Base-by-base conservation (phyloP, 2,888 invertebrate species). In the Nasonovia ribisnigri region DNA sequence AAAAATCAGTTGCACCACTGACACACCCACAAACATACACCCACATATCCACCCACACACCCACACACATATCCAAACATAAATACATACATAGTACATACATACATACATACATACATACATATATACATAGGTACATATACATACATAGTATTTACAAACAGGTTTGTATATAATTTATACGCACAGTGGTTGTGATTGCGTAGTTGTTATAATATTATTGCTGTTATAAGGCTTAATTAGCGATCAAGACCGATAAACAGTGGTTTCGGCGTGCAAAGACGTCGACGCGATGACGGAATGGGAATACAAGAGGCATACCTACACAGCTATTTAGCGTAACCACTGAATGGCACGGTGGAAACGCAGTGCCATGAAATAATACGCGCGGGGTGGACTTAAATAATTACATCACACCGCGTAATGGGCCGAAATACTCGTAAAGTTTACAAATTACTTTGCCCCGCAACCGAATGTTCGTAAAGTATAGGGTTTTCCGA, bases 401-500 rank as follows among this genome's bases (percentile, higher is more conserved):
- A 48, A 84, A 93, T 89, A 93, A 90, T 90, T 84, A 92, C 88
- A 84, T 88, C 84, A 46, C 92, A 54, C 92, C 84, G 84, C 88
- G 88, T 43, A 93, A 93, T 36, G 93, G 86, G 77, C 51, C 84
- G 46, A 42, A 92, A 88, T 57, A 84, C 57, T 84, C 88, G 89
- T 89, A 60, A 84, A 90, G 89, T 93, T 84, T 93, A 86, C 89
- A 93, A 93, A 90, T 90, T 93, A 60, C 93, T 90, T 86, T 60
- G 48, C 46, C 57, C 77, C 92, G 86, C 67, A 77, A 87, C 43
- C 92, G 26, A 92, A 92, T 77, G 92, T 88, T 86, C 92, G 92
- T 67, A 92, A 92, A 92, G 92, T 92, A 88, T 92, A 92, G 88
- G 92, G 92, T 93, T 84, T 93, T 92, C 29, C 92, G 67, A 67